Conservation (phyloP, 2,888 invertebrate species). For the Drosophila anceps region DNA sequence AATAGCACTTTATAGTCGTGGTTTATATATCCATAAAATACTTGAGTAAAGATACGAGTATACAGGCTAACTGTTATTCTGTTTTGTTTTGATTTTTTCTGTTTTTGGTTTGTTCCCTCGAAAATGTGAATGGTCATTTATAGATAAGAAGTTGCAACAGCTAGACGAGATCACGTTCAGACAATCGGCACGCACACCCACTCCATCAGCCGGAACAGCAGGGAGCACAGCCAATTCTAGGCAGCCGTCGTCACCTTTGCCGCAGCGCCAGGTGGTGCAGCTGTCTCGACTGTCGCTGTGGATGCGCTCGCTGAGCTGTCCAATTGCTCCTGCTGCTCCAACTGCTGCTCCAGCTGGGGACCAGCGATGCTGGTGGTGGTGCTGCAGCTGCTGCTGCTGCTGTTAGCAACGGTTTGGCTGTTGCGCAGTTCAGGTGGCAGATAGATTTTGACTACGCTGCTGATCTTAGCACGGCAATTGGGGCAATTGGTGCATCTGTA, state of each 20-base stretch:
- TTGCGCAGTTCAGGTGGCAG: slow-evolving; percentile 84
- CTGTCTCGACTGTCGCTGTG: slow-evolving; percentile 21
- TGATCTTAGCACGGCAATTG: slow-evolving; percentile 84
- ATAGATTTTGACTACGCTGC: slow-evolving; percentile 84
- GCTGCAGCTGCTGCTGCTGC: slow-evolving; percentile 13
- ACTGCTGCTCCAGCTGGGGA: slow-evolving; percentile 5
- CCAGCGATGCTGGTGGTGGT: slow-evolving; percentile 6
- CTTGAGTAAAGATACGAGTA: slow-evolving; percentile 76
- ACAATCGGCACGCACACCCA: slow-evolving; percentile 84
- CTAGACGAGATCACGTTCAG: slow-evolving; percentile 63
- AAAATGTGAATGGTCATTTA: slow-evolving; percentile 50
- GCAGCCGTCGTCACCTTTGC: slow-evolving; percentile 78
- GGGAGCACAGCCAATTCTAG: slow-evolving; percentile 84
- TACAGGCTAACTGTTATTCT: slow-evolving; percentile 47
- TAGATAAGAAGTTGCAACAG: slow-evolving; percentile 27
- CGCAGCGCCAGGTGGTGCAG: slow-evolving; percentile 51
- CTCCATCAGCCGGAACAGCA: slow-evolving; percentile 84
- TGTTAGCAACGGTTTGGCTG: slow-evolving; percentile 49
- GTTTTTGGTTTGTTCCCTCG: slow-evolving; percentile 65
- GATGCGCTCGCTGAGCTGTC: slow-evolving; percentile 21
- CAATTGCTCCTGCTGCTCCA: slow-evolving; percentile 26
- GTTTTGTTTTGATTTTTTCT: slow-evolving; percentile 1
- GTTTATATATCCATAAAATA: slow-evolving; percentile 66
- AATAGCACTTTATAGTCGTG: slow-evolving; percentile 69
- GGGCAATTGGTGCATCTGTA: slow-evolving; percentile 84